Evolutionary conservation across 2,113 vertebrate genomes (phyloP).

Genomic region (Australoheros scitulus): DNA sequence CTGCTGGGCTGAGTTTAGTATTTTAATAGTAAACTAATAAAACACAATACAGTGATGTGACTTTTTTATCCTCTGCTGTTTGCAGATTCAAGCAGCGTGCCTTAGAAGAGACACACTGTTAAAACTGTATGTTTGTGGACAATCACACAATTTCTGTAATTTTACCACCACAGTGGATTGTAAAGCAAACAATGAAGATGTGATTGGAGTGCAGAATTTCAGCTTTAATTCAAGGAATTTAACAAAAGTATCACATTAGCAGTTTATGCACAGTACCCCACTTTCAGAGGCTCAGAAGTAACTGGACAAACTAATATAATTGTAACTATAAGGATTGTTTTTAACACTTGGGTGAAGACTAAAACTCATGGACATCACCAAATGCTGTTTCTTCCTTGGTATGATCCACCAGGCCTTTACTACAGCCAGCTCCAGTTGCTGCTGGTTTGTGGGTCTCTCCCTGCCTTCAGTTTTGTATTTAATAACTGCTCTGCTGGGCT

Average conservation of each 20-base stretch:
- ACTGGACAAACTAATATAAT: accelerated
- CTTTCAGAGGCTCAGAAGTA: not conserved
- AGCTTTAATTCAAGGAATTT: not conserved
- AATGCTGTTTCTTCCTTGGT: not conserved
- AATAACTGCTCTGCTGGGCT: not conserved
- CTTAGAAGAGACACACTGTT: not conserved
- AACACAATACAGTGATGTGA: not conserved
- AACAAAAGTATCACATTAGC: no score
- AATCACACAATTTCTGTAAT: not conserved
- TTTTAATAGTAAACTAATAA: no score
- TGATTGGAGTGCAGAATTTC: not conserved
- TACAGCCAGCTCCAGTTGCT: not conserved
- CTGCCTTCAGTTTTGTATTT: not conserved
- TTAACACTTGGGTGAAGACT: accelerated
- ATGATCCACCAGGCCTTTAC: not conserved
- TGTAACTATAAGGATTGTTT: not conserved
- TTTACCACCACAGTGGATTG: not conserved
- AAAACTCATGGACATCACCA: not conserved
- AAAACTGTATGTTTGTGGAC: not conserved
- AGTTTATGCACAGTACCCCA: not conserved
- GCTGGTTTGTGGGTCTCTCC: not conserved
- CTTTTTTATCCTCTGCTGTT: not conserved
- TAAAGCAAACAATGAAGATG: not conserved
- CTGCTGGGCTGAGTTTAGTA: not conserved
- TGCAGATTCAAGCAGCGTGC: not conserved